Conservation (phyloP, 37 sponge, comb jelly and placozoan genomes). For the Aphrocallistes beatrix region DNA sequence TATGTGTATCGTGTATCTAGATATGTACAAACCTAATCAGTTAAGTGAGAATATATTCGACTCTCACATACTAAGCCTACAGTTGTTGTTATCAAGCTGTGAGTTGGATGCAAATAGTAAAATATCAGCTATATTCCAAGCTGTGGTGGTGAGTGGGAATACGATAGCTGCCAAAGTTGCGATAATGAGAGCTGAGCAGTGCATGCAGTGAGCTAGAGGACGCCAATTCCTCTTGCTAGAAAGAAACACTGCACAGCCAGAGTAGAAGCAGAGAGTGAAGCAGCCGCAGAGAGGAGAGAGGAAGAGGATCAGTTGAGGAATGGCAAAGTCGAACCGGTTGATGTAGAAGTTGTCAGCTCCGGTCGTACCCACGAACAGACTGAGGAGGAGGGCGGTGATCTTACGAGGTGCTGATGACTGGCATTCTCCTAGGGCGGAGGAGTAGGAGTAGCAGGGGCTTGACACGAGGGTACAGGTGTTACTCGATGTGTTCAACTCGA, state of each 20-base stretch:
- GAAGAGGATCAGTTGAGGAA: background rate
- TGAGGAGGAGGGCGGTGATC: background rate
- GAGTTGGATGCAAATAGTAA: background rate
- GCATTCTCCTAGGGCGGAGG: background rate
- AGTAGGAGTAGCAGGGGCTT: background rate
- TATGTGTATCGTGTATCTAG: no score
- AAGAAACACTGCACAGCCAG: background rate
- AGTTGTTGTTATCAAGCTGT: background rate
- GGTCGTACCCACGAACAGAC: background rate
- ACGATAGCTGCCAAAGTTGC: background rate
- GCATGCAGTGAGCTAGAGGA: background rate
- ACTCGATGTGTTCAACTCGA: background rate
- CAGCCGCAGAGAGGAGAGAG: constrained; percentile 18
- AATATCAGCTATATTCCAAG: background rate
- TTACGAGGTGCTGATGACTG: background rate
- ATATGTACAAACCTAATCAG: no score
- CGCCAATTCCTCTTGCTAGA: background rate
- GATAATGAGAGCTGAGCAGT: background rate
- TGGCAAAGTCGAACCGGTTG: background rate
- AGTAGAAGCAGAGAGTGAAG: background rate
- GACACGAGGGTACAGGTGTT: background rate
- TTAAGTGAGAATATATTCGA: no score
- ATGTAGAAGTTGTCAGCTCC: constrained; percentile 13
- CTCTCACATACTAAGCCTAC: no score
- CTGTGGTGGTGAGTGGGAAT: background rate